A percentile compares a stretch with the other conserved stretches of the same genome.
Evolutionary conservation across 2,797 vertebrate genomes (phyloP).

Genomic region (Dendrocincla tyrannina): DNA sequence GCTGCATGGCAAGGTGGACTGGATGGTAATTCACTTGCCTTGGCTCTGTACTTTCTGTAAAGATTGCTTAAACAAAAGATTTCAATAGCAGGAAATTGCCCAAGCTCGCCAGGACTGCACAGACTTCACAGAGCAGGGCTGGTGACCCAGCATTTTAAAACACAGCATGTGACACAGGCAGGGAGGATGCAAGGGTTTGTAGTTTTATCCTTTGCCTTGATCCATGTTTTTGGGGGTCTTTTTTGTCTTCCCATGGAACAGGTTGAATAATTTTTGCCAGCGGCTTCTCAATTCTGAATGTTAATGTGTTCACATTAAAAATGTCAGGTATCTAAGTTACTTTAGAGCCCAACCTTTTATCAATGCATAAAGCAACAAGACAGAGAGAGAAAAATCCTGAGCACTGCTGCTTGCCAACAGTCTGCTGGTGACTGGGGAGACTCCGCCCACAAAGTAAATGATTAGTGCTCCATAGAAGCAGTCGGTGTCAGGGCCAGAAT

Average conservation of each 20-base stretch:
- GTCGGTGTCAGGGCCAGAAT: not conserved
- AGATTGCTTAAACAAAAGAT: constrained; percentile 28
- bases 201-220: not conserved
- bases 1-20: not conserved
- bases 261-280: not conserved
- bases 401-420: not conserved
- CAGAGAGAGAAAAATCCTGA: not conserved
- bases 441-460: not conserved
- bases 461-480: not conserved
- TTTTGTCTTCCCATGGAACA: not conserved
- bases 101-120: not conserved
- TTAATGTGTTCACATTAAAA: not conserved
- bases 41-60: not conserved
- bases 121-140: not conserved
- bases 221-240: not conserved
- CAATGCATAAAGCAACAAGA: not conserved
- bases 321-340: not conserved
- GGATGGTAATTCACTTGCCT: not conserved
- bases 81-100: constrained; percentile 67
- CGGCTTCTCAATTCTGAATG: not conserved
- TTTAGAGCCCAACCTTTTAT: not conserved
- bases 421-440: not conserved
- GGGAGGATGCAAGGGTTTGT: not conserved
- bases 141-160: constrained; percentile 20
- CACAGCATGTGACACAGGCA: not conserved